Base-by-base conservation (phyloP, 1,140 invertebrate species). In the Aphidius ervi region DNA sequence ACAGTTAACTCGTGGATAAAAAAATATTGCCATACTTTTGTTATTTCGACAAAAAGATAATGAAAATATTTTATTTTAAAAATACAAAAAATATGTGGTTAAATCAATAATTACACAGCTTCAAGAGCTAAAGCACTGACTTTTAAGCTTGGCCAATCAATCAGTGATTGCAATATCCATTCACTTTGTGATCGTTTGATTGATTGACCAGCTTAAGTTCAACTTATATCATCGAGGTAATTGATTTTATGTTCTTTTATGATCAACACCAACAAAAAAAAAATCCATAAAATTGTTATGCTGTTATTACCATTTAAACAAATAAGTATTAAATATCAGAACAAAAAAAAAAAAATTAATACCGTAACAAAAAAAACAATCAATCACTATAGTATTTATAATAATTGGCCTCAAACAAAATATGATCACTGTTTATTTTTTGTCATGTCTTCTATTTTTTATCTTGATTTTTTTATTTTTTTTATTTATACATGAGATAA, bases 61-160 rank as follows among this genome's bases (percentile, higher is more conserved):
- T 16, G 1, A 16, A 16, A 16, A 16, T 16, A 16, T 1, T 16
- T 16, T 16, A 16, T 16, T 16, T 16, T 16, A 0, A 16, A 16
- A 16, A 16, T 16, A 16, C 16, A n/a, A 42, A 54, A 58, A 46
- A 41, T 20, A 40, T 43, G 6, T 16, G 9, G 23, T 45, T 61
- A 61, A 65, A 65, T 65, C 64, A 65, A 65, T 65, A 65, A 62
- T 65, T 62, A 63, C 61, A 62, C 52, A 65, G 54, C 54, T 56
- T 37, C 46, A 48, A 50, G 47, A 58, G 53, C 58, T 57, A 59
- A 56, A 37, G 60, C 46, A 43, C 42, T 53, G 56, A 57, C 46
- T 53, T 47, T 31, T 58, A 63, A 65, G 61, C 59, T 42, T 31
- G 50, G 48, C 58, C 58, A 65, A 65, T 65, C 64, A 61, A 65